These are phyloP conservation scores for Thripadectes ignobilis DNA, from an alignment of 2,797 vertebrate species.

Conservation along the genomic window DNA sequence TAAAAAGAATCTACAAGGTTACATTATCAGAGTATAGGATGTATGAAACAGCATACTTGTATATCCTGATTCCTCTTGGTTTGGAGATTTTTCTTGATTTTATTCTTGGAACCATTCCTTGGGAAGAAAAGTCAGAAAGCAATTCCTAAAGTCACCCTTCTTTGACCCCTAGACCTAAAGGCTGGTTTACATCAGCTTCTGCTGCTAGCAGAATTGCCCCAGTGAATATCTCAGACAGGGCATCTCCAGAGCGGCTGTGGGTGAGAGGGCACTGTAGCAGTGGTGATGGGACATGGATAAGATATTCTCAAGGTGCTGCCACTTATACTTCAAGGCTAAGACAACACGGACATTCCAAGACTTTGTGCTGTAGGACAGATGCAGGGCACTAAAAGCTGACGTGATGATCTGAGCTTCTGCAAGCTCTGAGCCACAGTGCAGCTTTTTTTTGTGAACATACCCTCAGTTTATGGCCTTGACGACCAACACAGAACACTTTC, in stretches of 20 bases:
- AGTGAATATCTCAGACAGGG: neutral
- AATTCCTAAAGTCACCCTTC: neutral
- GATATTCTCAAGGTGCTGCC: neutral
- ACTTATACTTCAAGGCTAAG: neutral
- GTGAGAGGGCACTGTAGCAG: fast-evolving
- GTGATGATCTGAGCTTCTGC: neutral
- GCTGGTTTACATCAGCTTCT: neutral
- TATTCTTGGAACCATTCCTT: neutral
- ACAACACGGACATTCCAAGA: neutral
- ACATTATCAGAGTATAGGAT: neutral
- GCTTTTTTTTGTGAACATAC: neutral
- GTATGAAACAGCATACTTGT: neutral
- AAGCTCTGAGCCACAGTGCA: fast-evolving
- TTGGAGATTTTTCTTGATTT: neutral
- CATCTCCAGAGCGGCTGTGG: neutral
- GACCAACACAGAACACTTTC: neutral
- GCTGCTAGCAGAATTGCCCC: neutral
- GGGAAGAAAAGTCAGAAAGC: neutral
- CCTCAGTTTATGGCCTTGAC: neutral
- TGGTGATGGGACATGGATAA: neutral
- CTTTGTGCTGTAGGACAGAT: neutral
- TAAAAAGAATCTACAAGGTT: neutral
- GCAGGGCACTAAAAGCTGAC: neutral
- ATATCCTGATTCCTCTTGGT: neutral
- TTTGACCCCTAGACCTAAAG: neutral